phyloP scores from a whole-genome alignment of 1,140 invertebrate genomes.

The Prorops nasuta region DNA sequence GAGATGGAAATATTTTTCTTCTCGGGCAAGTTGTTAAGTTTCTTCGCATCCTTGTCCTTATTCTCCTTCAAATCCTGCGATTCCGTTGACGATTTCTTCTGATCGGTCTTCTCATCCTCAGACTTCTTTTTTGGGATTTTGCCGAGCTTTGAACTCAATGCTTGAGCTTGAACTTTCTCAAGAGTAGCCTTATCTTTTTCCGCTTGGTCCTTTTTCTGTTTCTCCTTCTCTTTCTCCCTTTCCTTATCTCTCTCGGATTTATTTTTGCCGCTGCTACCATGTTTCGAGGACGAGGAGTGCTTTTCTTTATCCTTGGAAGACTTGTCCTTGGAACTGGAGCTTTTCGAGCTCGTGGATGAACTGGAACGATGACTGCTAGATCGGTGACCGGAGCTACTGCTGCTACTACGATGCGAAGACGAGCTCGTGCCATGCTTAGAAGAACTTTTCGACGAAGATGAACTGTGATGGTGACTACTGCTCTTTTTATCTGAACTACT shows the following conservation, averaged over 20 bases:
- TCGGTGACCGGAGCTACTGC: conserved; percentile 45
- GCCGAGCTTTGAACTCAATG: conserved; percentile 66
- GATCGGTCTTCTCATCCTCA: conserved; percentile 50
- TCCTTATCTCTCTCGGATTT: conserved; percentile 52
- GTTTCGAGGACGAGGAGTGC: conserved; percentile 43
- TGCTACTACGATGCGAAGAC: conserved; percentile 42
- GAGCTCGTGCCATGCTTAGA: conserved; percentile 43
- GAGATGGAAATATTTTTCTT: conserved; percentile 76
- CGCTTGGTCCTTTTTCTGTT: conserved; percentile 56
- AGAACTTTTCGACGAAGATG: conserved; percentile 57
- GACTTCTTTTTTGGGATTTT: conserved; percentile 72
- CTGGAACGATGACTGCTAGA: conserved; percentile 42
- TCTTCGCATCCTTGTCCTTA: conserved; percentile 49
- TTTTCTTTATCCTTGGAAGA: conserved; percentile 50
- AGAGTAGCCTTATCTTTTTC: conserved; percentile 69
- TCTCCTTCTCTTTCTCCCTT: conserved; percentile 54
- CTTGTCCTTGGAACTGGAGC: conserved; percentile 42
- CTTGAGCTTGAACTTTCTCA: conserved; percentile 65
- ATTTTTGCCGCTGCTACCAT: conserved; percentile 44
- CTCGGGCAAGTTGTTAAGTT: conserved; percentile 42
- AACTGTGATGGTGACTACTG: conserved; percentile 55
- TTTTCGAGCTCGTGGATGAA: conserved; percentile 35
- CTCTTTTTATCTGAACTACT: too few relatives aligned
- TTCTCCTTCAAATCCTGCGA: conserved; percentile 49
- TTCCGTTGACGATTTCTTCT: conserved; percentile 40